Conservation (phyloP, 1,140 invertebrate genomes). For the Tribolium castaneum region DNA sequence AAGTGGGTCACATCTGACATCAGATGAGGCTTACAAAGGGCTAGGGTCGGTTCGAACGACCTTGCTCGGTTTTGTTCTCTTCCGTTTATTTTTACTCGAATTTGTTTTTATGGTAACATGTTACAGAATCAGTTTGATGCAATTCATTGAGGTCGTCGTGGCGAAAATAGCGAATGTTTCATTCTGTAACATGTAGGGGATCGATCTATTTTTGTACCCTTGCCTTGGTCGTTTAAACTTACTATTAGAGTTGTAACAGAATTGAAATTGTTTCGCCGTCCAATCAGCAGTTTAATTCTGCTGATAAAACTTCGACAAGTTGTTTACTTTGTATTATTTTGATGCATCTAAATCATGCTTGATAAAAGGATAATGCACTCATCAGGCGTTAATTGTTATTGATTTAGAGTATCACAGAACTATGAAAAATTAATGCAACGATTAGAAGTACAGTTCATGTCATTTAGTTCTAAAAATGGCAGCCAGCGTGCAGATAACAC, state of each 20-base stretch:
- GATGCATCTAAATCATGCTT: neutral
- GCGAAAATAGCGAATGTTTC: neutral
- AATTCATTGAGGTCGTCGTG: conserved; percentile 21
- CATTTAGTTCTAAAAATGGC: neutral
- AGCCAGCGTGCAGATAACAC: neutral
- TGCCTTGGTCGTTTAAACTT: conserved; percentile 11
- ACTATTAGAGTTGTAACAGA: neutral
- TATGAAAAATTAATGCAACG: neutral
- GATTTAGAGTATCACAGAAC: neutral
- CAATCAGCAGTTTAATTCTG: neutral
- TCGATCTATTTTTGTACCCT: conserved; percentile 19
- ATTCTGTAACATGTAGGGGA: conserved; percentile 1
- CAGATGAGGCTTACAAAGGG: neutral
- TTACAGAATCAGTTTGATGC: neutral
- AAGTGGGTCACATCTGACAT: neutral
- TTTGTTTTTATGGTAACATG: neutral
- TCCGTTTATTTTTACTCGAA: neutral
- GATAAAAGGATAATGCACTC: neutral
- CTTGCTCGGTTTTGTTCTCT: neutral
- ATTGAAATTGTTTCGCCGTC: neutral
- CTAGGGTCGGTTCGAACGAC: neutral
- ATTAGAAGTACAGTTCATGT: neutral
- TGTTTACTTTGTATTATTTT: neutral
- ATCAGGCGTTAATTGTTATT: neutral
- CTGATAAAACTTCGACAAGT: neutral